Conservation (phyloP, 2,797 vertebrate species). For the Centroberyx gerrardi region DNA sequence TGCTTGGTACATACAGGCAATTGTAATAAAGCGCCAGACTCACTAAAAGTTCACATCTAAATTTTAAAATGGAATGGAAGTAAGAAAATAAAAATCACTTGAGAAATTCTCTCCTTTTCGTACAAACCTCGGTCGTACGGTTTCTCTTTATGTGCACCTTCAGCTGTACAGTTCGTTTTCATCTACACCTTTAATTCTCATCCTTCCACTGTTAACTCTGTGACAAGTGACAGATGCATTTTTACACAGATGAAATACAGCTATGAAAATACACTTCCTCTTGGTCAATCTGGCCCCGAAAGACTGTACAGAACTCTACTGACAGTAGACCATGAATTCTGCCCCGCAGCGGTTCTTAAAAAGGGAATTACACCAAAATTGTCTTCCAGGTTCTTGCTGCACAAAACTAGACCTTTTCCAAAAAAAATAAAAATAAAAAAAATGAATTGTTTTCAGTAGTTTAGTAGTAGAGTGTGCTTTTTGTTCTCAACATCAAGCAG, state of each 20-base stretch:
- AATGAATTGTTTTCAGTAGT: not conserved
- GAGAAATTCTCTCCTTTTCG: not conserved
- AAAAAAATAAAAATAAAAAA: not conserved
- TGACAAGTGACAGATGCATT: not conserved
- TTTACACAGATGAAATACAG: not conserved
- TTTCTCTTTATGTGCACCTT: not conserved
- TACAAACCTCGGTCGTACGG: slow-evolving; percentile 1
- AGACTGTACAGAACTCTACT: not conserved
- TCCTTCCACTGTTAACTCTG: not conserved
- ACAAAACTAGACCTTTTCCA: no score
- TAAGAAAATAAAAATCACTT: slow-evolving; percentile 7
- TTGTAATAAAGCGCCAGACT: not conserved
- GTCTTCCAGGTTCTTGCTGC: no score
- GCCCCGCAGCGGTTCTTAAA: not conserved
- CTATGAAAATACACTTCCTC: slow-evolving; percentile 5
- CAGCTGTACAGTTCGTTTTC: not conserved
- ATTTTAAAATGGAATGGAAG: slow-evolving; percentile 20
- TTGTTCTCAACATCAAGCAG: no score
- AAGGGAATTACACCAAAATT: no score
- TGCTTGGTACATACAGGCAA: slow-evolving; percentile 2
- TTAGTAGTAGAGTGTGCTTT: not conserved
- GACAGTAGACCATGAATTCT: not conserved
- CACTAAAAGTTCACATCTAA: not conserved
- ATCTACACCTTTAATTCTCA: not conserved
- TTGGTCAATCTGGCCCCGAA: not conserved